These are phyloP conservation scores for Perdix hodgsoniae DNA, from an alignment of 2,797 vertebrate genomes.

Conservation along the genomic window DNA sequence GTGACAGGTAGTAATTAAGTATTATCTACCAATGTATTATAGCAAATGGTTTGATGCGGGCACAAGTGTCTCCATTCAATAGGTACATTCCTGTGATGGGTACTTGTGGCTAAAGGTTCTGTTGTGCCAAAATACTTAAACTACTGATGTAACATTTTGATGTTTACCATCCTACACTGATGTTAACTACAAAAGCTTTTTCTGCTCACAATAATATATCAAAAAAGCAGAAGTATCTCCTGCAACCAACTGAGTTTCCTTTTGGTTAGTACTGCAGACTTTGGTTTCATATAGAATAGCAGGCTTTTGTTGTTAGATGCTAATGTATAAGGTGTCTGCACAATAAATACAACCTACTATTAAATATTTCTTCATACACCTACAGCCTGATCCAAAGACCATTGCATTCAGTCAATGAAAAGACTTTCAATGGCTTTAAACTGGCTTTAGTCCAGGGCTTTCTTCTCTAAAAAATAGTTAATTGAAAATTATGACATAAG, in stretches of 20 bases:
- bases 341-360: neutral
- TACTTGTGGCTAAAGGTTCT: neutral
- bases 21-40: neutral
- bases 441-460: neutral
- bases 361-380: slow-evolving; percentile 1
- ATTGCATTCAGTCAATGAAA: slow-evolving; percentile 30
- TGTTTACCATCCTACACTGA: neutral
- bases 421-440: neutral
- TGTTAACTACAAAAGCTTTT: neutral
- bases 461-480: slow-evolving; percentile 3
- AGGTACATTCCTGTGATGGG: neutral
- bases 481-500: slow-evolving; percentile 31
- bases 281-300: neutral
- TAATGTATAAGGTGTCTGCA: neutral
- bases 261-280: neutral
- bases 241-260: neutral
- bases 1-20: slow-evolving; percentile 8
- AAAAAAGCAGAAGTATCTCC: neutral
- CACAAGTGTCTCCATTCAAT: neutral
- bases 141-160: neutral
- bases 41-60: neutral
- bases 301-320: neutral
- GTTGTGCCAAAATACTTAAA: neutral
- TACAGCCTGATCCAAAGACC: neutral
- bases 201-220: neutral